Conservation (phyloP, 2,797 vertebrate genomes). For the Onychomys leucogaster region DNA sequence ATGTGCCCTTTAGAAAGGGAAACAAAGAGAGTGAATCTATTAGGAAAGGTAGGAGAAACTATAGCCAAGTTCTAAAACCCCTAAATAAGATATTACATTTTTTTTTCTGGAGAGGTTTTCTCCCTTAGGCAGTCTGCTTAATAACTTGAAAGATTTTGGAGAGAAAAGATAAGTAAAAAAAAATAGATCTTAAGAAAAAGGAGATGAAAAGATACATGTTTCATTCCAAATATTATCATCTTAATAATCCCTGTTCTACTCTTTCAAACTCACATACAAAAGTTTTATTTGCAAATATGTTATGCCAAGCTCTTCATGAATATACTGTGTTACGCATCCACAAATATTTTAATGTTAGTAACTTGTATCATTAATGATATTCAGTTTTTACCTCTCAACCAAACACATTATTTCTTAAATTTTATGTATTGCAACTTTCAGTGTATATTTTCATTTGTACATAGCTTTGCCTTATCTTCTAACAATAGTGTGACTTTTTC, state of each 20-base stretch:
- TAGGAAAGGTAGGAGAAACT: constrained; percentile 68
- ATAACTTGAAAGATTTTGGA: constrained; percentile 57
- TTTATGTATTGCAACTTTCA: constrained; percentile 48
- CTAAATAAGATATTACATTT: constrained; percentile 54
- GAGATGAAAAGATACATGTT: not conserved
- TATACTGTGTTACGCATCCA: not conserved
- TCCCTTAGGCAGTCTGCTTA: constrained; percentile 61
- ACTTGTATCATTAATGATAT: constrained; percentile 38
- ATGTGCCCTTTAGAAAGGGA: constrained; percentile 68
- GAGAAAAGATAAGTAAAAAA: constrained; percentile 19
- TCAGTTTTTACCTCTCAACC: not conserved
- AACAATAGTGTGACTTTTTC: constrained; percentile 56
- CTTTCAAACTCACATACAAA: constrained; percentile 38
- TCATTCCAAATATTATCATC: constrained; percentile 32
- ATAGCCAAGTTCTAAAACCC: constrained; percentile 32
- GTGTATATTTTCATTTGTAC: constrained; percentile 65
- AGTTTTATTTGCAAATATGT: constrained; percentile 35
- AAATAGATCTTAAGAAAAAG: constrained; percentile 16
- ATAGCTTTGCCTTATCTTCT: constrained; percentile 36
- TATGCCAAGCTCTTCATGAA: not conserved
- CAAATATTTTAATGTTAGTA: constrained; percentile 40
- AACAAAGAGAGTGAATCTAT: constrained; percentile 74
- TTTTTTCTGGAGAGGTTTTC: constrained; percentile 31
- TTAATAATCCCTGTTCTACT: not conserved
- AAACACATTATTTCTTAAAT: constrained; percentile 47